A percentile compares a stretch with the other conserved stretches of the same genome.
phyloP scores from a whole-genome alignment of 2,888 invertebrate genomes.

The Tanaodytes sp. region DNA sequence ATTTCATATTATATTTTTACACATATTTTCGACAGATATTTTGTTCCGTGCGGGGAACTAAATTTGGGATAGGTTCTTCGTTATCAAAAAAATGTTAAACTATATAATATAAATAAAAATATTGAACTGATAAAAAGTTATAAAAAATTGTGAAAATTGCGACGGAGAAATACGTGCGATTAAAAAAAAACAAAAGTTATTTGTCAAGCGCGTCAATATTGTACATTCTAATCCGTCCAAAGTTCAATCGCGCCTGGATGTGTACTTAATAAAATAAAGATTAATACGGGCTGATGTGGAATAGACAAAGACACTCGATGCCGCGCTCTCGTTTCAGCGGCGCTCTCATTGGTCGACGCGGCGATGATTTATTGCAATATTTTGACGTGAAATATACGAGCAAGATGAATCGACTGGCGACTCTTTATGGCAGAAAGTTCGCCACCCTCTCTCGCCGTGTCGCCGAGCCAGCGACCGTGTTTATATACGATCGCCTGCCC shows the following conservation, averaged over 20 bases:
- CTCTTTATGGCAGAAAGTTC: slow-evolving; percentile 68
- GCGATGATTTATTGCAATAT: slow-evolving; percentile 72
- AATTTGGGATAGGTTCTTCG: no score
- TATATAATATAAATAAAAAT: no score
- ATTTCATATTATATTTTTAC: no score
- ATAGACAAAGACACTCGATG: slow-evolving; percentile 55
- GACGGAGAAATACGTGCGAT: slow-evolving; percentile 7
- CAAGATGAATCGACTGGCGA: slow-evolving; percentile 71
- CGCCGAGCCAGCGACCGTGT: slow-evolving; percentile 49
- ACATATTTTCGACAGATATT: no score
- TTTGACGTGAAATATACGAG: slow-evolving; percentile 70
- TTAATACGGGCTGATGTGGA: slow-evolving; percentile 66
- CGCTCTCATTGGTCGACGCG: slow-evolving; percentile 56
- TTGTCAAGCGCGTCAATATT: slow-evolving; percentile 49
- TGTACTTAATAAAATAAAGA: slow-evolving; percentile 65
- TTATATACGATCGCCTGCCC: slow-evolving; percentile 52
- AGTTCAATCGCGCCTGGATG: slow-evolving; percentile 52
- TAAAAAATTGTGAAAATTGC: neutral
- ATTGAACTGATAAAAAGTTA: no score
- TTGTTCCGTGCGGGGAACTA: no score
- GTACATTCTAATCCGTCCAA: slow-evolving; percentile 47
- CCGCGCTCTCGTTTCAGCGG: slow-evolving; percentile 46
- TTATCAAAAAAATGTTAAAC: neutral
- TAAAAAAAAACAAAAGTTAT: slow-evolving; percentile 35
- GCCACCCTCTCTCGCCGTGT: slow-evolving; percentile 61